Evolutionary conservation across 2,888 invertebrate genomes (phyloP).

Genomic region (Schizotus pectinicornis): DNA sequence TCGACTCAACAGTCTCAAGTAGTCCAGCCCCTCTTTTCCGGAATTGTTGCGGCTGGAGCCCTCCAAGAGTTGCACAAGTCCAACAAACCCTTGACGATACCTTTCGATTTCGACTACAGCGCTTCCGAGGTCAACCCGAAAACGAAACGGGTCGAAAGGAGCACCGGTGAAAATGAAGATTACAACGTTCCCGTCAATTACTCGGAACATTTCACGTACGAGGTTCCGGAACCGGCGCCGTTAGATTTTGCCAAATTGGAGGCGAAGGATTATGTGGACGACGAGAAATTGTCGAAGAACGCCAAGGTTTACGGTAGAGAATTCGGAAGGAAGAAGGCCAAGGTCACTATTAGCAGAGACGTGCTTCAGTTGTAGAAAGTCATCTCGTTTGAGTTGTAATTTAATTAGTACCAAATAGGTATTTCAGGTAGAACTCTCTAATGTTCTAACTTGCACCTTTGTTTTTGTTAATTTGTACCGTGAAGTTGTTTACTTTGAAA

Average conservation of each 20-base stretch:
- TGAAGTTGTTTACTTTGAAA: too few relatives aligned
- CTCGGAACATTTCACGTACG: constrained; percentile 35
- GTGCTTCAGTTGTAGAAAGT: background rate
- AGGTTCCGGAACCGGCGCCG: constrained; percentile 34
- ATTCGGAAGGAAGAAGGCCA: constrained; percentile 37
- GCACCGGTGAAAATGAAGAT: constrained; percentile 21
- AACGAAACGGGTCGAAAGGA: constrained; percentile 18
- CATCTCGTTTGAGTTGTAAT: too few relatives aligned
- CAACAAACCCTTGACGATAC: constrained; percentile 49
- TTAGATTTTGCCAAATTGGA: constrained; percentile 39
- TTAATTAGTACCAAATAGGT: too few relatives aligned
- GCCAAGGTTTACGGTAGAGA: constrained; percentile 42
- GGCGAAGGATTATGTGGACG: constrained; percentile 40
- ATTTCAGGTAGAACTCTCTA: too few relatives aligned
- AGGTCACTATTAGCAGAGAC: constrained; percentile 6
- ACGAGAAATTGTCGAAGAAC: constrained; percentile 47
- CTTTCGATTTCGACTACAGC: constrained; percentile 51
- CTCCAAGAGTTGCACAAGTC: constrained; percentile 47
- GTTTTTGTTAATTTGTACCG: too few relatives aligned
- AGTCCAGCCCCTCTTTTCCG: constrained; percentile 47
- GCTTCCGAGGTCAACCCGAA: constrained; percentile 43
- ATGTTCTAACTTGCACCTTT: too few relatives aligned
- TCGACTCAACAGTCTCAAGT: constrained; percentile 33
- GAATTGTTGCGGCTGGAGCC: constrained; percentile 41
- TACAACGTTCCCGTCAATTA: constrained; percentile 44